These are phyloP conservation scores for Zaprionus bogoriensis DNA, from an alignment of 2,888 invertebrate species.

Conservation along the genomic window DNA sequence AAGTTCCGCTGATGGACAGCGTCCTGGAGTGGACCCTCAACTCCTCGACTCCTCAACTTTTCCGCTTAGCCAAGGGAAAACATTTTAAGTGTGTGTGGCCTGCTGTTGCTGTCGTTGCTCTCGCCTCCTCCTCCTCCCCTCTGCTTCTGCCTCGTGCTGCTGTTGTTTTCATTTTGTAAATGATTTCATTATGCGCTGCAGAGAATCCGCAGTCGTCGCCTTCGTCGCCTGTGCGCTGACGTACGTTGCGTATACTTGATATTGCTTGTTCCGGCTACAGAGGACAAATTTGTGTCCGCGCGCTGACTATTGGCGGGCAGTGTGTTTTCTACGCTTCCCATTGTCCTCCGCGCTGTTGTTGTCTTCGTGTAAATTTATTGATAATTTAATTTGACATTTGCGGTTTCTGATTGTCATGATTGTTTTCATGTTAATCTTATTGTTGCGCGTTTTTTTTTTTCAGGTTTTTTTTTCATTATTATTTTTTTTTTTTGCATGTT, in stretches of 20 bases:
- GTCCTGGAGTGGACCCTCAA: slow-evolving; percentile 45
- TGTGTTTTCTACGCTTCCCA: slow-evolving; percentile 8
- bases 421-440: slow-evolving; percentile 79
- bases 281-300: slow-evolving; percentile 50
- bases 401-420: slow-evolving; percentile 79
- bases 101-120: slow-evolving; percentile 1
- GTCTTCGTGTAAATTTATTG: slow-evolving; percentile 77
- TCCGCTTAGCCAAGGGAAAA: slow-evolving; percentile 28
- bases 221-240: slow-evolving; percentile 14
- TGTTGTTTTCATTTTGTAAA: slow-evolving; percentile 73
- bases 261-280: slow-evolving; percentile 50
- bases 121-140: no score
- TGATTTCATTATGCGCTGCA: slow-evolving; percentile 75
- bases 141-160: slow-evolving; percentile 17
- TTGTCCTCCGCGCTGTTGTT: slow-evolving; percentile 5
- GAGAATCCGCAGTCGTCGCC: neutral
- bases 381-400: slow-evolving; percentile 81
- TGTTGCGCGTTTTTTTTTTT: slow-evolving; percentile 55
- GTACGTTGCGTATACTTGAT: slow-evolving; percentile 56
- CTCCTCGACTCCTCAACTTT: slow-evolving; percentile 22
- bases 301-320: neutral
- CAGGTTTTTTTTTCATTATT: slow-evolving; percentile 12
- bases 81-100: slow-evolving; percentile 33
- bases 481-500: slow-evolving; percentile 27
- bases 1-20: slow-evolving; percentile 64